Evolutionary conservation across 2,888 invertebrate species (phyloP).

Genomic region (Dicyrtoma fusca): DNA sequence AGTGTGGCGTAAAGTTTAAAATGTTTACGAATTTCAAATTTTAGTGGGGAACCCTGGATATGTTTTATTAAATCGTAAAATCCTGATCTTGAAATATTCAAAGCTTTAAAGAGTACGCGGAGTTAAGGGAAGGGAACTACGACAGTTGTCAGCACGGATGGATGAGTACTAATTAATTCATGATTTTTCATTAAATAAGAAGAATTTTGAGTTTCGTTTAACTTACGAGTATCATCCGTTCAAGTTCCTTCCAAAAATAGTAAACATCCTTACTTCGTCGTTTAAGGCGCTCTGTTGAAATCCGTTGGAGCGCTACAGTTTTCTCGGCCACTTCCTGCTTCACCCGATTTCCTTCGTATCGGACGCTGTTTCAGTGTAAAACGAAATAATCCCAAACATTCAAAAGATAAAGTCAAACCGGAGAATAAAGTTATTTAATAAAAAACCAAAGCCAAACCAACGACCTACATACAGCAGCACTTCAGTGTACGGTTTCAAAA

Average conservation of each 20-base stretch:
- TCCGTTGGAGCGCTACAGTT: constrained; percentile 48
- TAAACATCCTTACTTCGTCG: constrained; percentile 67
- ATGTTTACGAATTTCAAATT: no score
- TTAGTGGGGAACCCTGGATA: no score
- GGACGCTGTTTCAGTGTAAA: constrained; percentile 37
- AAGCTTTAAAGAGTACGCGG: no score
- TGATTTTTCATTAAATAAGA: no score
- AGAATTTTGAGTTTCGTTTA: no score
- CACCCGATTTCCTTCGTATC: constrained; percentile 52
- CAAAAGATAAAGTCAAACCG: neutral
- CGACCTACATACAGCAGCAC: neutral
- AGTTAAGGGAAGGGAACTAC: no score
- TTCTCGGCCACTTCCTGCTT: constrained; percentile 49
- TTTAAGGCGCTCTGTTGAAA: constrained; percentile 53
- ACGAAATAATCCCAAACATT: neutral
- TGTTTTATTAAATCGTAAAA: no score
- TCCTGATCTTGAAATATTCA: no score
- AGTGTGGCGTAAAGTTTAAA: no score
- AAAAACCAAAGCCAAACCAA: neutral
- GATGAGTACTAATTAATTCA: no score
- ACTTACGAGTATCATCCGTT: constrained; percentile 60
- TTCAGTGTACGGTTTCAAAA: neutral
- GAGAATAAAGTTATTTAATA: neutral
- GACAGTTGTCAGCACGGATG: no score
- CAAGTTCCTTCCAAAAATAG: constrained; percentile 76